These are phyloP conservation scores for Podargus strigoides DNA, from an alignment of 2,797 vertebrate genomes.

Conservation along the genomic window DNA sequence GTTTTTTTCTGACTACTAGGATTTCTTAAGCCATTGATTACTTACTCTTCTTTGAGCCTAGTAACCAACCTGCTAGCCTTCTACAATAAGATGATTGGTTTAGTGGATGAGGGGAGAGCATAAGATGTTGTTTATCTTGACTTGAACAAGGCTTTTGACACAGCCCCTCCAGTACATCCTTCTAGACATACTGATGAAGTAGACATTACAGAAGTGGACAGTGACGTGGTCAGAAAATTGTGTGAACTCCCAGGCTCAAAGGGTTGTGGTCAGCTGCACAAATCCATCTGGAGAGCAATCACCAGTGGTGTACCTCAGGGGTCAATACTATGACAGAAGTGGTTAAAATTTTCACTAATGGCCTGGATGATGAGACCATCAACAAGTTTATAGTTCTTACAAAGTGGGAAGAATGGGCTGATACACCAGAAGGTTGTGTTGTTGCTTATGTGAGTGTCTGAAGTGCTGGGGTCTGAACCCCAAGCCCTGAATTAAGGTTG, in stretches of 20 bases:
- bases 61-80: not conserved
- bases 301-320: not conserved
- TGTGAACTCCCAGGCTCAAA: not conserved
- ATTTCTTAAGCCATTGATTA: not conserved
- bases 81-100: not conserved
- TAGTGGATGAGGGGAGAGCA: not conserved
- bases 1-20: not conserved
- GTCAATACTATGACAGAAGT: not conserved
- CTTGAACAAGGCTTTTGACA: not conserved
- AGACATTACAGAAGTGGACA: not conserved
- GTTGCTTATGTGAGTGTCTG: no score
- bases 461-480: no score
- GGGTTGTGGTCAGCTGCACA: not conserved
- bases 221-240: not conserved
- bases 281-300: not conserved
- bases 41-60: not conserved
- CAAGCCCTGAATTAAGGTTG: no score
- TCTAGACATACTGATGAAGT: not conserved
- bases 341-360: not conserved
- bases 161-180: not conserved
- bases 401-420: not conserved
- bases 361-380: not conserved
- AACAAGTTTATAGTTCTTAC: not conserved
- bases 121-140: not conserved
- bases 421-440: not conserved